Conservation (phyloP, 2,113 vertebrate species). For the Epinephelus fuscoguttatus region DNA sequence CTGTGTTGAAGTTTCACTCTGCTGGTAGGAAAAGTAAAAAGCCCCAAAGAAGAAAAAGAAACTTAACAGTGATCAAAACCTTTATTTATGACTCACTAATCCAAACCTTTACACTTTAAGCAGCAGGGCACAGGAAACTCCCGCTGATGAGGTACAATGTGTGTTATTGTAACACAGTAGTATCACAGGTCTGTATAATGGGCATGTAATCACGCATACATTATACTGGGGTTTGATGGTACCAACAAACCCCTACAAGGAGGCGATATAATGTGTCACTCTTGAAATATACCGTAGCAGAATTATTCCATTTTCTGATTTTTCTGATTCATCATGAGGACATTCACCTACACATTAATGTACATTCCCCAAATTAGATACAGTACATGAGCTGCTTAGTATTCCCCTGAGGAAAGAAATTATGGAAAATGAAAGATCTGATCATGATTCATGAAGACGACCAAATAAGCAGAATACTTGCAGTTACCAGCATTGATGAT, state of each 20-base stretch:
- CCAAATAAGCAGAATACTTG: constrained; percentile 23
- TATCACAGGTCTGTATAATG: neutral
- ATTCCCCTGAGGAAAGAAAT: constrained; percentile 33
- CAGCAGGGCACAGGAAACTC: constrained; percentile 12
- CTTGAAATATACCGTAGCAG: constrained; percentile 1
- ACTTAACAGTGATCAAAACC: constrained; percentile 21
- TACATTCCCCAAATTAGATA: constrained; percentile 2
- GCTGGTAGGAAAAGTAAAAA: neutral
- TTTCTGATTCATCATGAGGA: too few relatives aligned
- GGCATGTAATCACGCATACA: constrained; percentile 8
- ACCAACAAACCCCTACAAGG: constrained; percentile 18
- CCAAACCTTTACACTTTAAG: constrained; percentile 26
- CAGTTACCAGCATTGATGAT: neutral
- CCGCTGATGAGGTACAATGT: constrained; percentile 15
- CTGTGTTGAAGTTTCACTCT: neutral
- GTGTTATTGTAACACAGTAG: constrained; percentile 35
- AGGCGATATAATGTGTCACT: constrained; percentile 32
- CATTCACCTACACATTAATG: neutral
- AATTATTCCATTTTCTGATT: constrained; percentile 11
- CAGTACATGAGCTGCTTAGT: constrained; percentile 30
- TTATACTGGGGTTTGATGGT: neutral
- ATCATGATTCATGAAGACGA: constrained; percentile 32
- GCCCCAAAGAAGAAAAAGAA: neutral
- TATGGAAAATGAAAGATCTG: constrained; percentile 15
- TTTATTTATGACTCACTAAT: constrained; percentile 53